Evolutionary conservation across 2,113 vertebrate species (phyloP).

Genomic region (Regulus satrapa): DNA sequence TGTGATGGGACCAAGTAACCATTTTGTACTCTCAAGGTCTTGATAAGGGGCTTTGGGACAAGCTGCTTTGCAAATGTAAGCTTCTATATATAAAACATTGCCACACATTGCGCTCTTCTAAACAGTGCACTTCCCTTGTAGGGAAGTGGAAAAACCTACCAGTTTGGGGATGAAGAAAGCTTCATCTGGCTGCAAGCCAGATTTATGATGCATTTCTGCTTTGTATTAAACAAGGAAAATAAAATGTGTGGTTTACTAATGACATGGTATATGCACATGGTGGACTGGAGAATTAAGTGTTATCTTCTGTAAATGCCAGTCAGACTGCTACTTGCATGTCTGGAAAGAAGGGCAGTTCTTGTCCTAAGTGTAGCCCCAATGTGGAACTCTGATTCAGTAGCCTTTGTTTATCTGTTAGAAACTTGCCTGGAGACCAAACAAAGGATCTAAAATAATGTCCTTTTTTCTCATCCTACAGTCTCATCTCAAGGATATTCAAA

Average conservation of each 20-base stretch:
- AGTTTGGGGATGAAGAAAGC: not conserved
- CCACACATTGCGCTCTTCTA: accelerated
- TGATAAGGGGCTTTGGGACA: not conserved
- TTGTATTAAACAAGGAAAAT: not conserved
- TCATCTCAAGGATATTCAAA: slow-evolving; percentile 94
- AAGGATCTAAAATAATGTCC: not conserved
- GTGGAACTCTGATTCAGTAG: not conserved
- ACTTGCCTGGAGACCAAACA: not conserved
- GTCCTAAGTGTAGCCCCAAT: not conserved
- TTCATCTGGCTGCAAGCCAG: not conserved
- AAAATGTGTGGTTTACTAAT: not conserved
- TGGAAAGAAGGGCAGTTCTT: not conserved
- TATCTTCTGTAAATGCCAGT: not conserved
- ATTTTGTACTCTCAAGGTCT: not conserved
- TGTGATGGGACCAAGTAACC: not conserved
- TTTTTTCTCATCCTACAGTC: slow-evolving; percentile 74
- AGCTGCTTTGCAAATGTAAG: not conserved
- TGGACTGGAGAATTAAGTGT: not conserved
- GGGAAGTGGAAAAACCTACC: not conserved
- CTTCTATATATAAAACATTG: not conserved
- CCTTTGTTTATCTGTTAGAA: not conserved
- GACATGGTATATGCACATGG: not conserved
- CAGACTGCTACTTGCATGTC: not conserved
- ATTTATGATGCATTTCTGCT: not conserved
- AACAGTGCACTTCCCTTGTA: not conserved